Evolutionary conservation across 2,797 vertebrate species (phyloP), one percentile per base, ranked within the genome.

Genomic region (Pantherophis vulpinus): DNA sequence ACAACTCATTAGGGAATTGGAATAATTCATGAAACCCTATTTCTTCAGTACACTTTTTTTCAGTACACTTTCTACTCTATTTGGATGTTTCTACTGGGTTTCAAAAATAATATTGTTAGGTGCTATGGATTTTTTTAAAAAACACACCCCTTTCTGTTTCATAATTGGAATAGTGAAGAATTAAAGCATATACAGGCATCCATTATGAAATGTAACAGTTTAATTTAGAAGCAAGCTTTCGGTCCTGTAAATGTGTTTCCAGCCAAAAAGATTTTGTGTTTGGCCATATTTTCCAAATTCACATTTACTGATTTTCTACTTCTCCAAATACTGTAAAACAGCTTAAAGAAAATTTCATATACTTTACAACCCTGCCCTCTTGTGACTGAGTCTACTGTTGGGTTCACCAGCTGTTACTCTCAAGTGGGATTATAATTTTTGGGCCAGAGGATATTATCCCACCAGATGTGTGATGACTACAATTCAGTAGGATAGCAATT

Each of bases 321-420:
- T 95, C 74, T n/a, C 42, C 91, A 91, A 25, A 32, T 47, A 59
- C 2, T 70, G 3, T 5, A 94, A 7, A 29, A 95, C 94, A 91
- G 56, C 10, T 70, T 90, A 10, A 88, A 63, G 16, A 60, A 60
- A 47, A 23, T 87, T n/a, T 47, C 14, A 91, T 87, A 63, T 54
- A 5, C 29, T 55, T 91, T 66, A 61, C 29, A 54, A 86, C 5
- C 42, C 27, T 86, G 16, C 18, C 47, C 27, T 29, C 42, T 91
- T 51, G 32, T 91, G 37, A 27, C 59, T 59, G 37, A 55, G n/a
- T 37, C 63, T 74, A 2, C 60, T 54, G 14, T 51, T 58, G 54
- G n/a, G 23, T 37, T n/a, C 9, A 83, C 32, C 47, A 56, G 51
- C 18, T 88, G 25, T 47, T n/a, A 27, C 12, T 47, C 11, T 79